Conservation (phyloP, 2,797 vertebrate genomes). For the Microhierax caerulescens region DNA sequence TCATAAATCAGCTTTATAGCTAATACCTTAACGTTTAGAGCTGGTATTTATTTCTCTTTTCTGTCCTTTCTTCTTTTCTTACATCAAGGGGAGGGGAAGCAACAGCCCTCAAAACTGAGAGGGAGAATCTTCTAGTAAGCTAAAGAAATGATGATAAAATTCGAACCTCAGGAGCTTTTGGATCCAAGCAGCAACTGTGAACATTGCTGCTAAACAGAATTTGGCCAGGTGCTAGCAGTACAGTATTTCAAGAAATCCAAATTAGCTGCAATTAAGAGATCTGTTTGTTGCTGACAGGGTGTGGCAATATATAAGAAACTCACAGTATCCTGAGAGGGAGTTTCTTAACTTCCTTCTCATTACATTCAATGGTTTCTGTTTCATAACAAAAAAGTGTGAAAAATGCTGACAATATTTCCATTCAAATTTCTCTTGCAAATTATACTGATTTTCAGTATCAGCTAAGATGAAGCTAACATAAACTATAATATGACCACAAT, state of each 20-base stretch:
- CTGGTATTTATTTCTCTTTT: not conserved
- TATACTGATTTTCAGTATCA: not conserved
- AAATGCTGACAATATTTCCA: not conserved
- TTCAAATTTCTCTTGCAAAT: constrained; percentile 2
- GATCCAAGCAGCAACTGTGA: not conserved
- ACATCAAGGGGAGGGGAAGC: not conserved
- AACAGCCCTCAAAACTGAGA: not conserved
- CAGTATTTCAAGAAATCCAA: constrained; percentile 4
- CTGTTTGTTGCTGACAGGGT: constrained; percentile 22
- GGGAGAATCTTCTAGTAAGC: not conserved
- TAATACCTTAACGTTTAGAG: not conserved
- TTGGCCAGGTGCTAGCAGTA: not conserved
- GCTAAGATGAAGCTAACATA: not conserved
- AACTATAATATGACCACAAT: not conserved
- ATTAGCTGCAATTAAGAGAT: constrained; percentile 10
- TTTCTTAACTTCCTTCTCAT: constrained; percentile 42
- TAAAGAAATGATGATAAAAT: not conserved
- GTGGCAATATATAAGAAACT: constrained; percentile 16
- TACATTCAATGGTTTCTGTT: constrained; percentile 25
- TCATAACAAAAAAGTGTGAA: constrained; percentile 28
- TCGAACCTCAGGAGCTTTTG: not conserved
- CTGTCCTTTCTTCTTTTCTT: not conserved
- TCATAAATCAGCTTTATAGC: not conserved
- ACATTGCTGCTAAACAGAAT: not conserved
- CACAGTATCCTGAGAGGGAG: not conserved